phyloP scores from a whole-genome alignment of 2,113 vertebrate genomes.

The Pantherophis guttatus region DNA sequence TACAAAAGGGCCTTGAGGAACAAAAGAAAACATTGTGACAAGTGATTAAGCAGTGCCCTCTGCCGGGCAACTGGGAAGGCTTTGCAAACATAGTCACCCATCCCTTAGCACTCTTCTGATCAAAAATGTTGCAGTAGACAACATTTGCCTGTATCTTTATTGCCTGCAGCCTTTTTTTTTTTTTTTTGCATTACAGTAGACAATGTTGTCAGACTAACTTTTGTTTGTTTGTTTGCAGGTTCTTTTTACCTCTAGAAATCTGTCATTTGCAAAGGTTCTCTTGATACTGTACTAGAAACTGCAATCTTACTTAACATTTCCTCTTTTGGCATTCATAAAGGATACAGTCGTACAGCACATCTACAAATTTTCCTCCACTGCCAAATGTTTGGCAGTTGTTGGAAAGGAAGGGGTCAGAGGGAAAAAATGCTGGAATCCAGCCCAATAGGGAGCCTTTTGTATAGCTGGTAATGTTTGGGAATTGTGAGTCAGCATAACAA shows the following conservation, averaged over 20 bases:
- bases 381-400: background rate
- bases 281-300: background rate
- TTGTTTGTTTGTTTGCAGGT: background rate
- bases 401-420: background rate
- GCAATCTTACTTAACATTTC: background rate
- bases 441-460: background rate
- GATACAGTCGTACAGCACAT: background rate
- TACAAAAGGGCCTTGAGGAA: background rate
- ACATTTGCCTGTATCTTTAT: background rate
- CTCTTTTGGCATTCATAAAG: background rate
- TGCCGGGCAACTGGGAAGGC: background rate
- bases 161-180: background rate
- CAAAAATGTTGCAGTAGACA: background rate
- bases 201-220: background rate
- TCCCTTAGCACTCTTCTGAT: background rate
- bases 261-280: background rate
- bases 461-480: background rate
- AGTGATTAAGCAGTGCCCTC: conserved; percentile 1
- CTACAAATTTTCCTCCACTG: background rate
- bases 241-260: background rate
- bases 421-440: too few relatives aligned
- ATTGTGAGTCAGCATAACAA: background rate
- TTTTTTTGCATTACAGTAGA: background rate
- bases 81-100: background rate
- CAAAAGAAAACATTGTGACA: background rate